These are phyloP conservation scores for Tokudaia tokunoshimensis DNA, from an alignment of 2,797 vertebrate species.

Conservation along the genomic window DNA sequence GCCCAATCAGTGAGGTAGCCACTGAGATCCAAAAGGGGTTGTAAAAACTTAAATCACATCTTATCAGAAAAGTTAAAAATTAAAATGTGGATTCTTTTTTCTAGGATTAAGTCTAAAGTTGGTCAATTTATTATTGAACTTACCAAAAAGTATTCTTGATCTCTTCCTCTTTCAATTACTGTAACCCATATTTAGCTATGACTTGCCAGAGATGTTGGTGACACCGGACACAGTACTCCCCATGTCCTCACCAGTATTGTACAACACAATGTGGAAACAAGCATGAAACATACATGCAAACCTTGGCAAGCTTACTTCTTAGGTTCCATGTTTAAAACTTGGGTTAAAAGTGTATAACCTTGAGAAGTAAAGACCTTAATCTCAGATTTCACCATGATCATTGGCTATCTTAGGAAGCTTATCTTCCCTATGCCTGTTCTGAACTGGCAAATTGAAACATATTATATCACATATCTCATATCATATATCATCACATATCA, in stretches of 20 bases:
- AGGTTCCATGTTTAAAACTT: neutral
- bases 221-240: neutral
- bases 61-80: neutral
- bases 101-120: neutral
- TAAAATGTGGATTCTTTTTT: neutral
- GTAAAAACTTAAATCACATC: neutral
- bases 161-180: neutral
- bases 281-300: too few species aligned
- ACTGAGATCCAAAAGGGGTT: neutral
- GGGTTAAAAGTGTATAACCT: neutral
- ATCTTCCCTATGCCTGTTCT: neutral
- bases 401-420: neutral
- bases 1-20: neutral
- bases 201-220: neutral
- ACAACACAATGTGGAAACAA: neutral
- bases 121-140: neutral
- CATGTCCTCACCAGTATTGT: neutral
- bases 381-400: neutral
- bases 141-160: neutral
- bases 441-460: neutral
- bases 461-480: neutral
- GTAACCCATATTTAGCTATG: neutral
- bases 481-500: neutral
- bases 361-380: neutral
- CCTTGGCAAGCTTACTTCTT: neutral